A percentile compares a stretch with the other conserved stretches of the same genome.
Conservation (phyloP, 23 tunicate genomes). For the Trididemnum miniatum region DNA sequence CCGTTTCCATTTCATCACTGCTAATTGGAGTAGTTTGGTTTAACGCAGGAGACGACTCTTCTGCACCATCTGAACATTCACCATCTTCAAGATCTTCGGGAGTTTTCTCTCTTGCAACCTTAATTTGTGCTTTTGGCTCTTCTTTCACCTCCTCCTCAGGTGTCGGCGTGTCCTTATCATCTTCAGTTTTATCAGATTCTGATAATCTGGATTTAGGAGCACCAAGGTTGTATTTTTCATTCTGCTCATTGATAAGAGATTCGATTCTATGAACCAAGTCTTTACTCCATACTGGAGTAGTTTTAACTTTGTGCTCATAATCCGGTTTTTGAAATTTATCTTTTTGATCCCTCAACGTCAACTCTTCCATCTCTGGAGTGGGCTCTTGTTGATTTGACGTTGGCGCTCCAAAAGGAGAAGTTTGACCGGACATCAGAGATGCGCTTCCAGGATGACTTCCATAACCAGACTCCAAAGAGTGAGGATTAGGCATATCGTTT, state of each 20-base stretch:
- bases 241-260: slow-evolving; percentile 41
- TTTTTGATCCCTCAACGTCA: background rate
- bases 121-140: background rate
- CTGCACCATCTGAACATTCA: slow-evolving; percentile 43
- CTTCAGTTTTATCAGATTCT: background rate
- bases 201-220: background rate
- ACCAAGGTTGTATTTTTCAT: slow-evolving; percentile 43
- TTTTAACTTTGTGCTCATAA: slow-evolving; percentile 7
- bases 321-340: slow-evolving; percentile 11
- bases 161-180: background rate
- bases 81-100: slow-evolving; percentile 70
- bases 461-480: slow-evolving; percentile 47
- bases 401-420: slow-evolving; percentile 1
- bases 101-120: slow-evolving; percentile 2
- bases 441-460: slow-evolving; percentile 58
- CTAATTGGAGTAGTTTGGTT: background rate
- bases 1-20: background rate
- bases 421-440: slow-evolving; percentile 26
- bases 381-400: background rate
- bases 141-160: background rate
- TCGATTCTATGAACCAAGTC: slow-evolving; percentile 58
- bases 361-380: background rate
- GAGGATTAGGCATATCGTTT: slow-evolving; percentile 21
- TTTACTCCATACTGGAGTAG: slow-evolving; percentile 34
- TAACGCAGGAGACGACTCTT: background rate